Conservation (phyloP, 1,140 invertebrate genomes). For the Yoshiicerus persimilis region DNA sequence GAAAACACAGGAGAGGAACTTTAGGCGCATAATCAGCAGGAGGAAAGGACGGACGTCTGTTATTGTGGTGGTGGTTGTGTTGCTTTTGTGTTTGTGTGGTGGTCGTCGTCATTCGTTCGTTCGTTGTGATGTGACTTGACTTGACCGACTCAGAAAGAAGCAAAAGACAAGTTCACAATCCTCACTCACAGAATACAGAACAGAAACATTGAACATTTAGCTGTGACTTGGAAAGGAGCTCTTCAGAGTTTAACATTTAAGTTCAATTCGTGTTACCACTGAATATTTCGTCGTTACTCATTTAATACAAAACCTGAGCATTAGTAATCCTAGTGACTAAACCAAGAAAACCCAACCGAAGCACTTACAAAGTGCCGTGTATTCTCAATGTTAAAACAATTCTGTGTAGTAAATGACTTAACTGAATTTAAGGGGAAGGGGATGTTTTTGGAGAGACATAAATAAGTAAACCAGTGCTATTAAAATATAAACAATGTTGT, state of each 20-base stretch:
- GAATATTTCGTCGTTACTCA: not conserved
- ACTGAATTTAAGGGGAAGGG: not conserved
- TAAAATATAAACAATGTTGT: not conserved
- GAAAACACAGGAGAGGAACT: not conserved
- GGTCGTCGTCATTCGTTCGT: not conserved
- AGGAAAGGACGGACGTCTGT: slow-evolving; percentile 20
- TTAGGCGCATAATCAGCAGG: slow-evolving; percentile 3
- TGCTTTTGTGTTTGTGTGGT: slow-evolving; percentile 16
- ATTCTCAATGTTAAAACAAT: not conserved
- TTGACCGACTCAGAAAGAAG: slow-evolving; percentile 1
- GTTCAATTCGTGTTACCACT: not conserved
- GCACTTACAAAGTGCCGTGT: not conserved
- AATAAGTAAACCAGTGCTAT: not conserved
- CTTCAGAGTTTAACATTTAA: not conserved
- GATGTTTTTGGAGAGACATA: not conserved
- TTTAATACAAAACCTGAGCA: not conserved
- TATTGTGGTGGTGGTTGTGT: slow-evolving; percentile 18
- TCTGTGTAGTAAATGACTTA: not conserved
- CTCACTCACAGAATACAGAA: not conserved
- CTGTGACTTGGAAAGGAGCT: not conserved
- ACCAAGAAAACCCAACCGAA: too few species aligned
- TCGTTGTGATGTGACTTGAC: not conserved
- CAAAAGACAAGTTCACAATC: slow-evolving; percentile 9
- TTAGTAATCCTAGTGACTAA: not conserved
- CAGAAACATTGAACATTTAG: slow-evolving; percentile 12